Conservation (phyloP, 2,113 vertebrate species). For the Pedionomus torquatus region DNA sequence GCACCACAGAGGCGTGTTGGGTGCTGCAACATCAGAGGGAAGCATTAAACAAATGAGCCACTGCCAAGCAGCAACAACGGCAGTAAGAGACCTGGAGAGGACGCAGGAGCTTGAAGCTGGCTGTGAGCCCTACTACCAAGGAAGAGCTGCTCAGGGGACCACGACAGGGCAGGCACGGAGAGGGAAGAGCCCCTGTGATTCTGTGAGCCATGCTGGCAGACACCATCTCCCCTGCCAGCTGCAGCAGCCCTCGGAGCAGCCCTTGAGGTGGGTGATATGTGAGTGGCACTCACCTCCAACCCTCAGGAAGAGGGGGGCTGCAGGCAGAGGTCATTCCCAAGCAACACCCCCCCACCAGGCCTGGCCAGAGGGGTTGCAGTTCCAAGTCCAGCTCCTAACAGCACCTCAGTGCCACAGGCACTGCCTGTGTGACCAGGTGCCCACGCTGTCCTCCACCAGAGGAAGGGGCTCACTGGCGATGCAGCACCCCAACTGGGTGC, state of each 20-base stretch:
- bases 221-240: fast-evolving
- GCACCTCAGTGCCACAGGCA: not conserved
- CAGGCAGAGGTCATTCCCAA: not conserved
- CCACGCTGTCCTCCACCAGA: fast-evolving
- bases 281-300: not conserved
- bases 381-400: not conserved
- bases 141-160: fast-evolving
- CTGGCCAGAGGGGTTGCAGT: not conserved
- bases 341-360: not conserved
- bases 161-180: not conserved
- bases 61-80: not conserved
- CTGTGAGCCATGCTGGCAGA: not conserved
- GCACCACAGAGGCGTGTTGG: fast-evolving
- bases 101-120: not conserved
- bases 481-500: not conserved
- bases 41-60: not conserved
- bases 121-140: not conserved
- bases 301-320: not conserved
- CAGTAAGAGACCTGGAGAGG: not conserved
- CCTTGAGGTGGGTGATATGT: fast-evolving
- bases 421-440: fast-evolving
- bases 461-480: fast-evolving
- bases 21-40: not conserved
- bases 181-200: not conserved
- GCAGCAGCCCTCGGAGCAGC: not conserved